Evolutionary conservation across 64 coral and sea anemone species (phyloP).

Genomic region (Montipora capricornis): DNA sequence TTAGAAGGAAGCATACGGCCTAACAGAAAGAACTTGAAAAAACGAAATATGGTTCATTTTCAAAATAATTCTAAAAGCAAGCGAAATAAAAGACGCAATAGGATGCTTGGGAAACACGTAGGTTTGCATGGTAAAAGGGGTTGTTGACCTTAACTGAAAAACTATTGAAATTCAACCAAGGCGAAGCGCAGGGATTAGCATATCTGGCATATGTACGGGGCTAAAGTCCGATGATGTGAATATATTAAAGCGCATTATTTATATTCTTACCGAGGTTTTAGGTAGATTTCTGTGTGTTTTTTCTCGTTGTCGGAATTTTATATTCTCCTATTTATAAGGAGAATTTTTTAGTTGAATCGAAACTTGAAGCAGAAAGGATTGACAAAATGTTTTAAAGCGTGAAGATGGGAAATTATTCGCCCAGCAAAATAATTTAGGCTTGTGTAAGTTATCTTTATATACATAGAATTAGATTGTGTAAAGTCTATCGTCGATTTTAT

Average conservation of each 20-base stretch:
- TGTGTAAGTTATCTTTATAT: slow-evolving; percentile 22
- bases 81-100: slow-evolving; percentile 89
- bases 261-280: slow-evolving; percentile 37
- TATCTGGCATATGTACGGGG: background rate
- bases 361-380: background rate
- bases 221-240: slow-evolving; percentile 65
- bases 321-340: slow-evolving; percentile 8
- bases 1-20: slow-evolving; percentile 48
- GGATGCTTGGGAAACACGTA: slow-evolving; percentile 92
- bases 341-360: slow-evolving; percentile 21
- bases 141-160: slow-evolving; percentile 41
- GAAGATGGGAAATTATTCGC: background rate
- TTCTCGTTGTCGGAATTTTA: background rate
- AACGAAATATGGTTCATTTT: slow-evolving; percentile 90
- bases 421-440: slow-evolving; percentile 61
- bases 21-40: slow-evolving; percentile 86
- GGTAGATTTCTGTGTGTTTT: background rate
- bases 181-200: background rate
- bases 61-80: slow-evolving; percentile 80
- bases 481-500: slow-evolving; percentile 55
- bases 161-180: background rate
- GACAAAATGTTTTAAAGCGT: background rate
- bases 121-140: slow-evolving; percentile 91
- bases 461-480: slow-evolving; percentile 23
- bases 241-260: slow-evolving; percentile 21